Base-by-base conservation (phyloP, 35 echinoderm and acorn worm genomes). In the Patiria miniata region DNA sequence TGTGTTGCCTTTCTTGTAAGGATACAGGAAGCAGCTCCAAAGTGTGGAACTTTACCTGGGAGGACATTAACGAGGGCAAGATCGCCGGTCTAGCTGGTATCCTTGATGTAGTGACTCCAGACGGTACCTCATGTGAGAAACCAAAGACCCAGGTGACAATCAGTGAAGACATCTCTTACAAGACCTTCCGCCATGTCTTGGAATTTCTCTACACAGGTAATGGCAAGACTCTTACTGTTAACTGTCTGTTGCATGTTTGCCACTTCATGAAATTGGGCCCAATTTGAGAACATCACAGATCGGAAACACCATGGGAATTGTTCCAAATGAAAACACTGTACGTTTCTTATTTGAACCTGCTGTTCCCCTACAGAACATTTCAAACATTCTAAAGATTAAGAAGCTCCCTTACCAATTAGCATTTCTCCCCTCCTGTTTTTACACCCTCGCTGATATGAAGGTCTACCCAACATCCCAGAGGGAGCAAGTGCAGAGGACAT, bases 171-270 rank as follows among this genome's bases (percentile, higher is more conserved):
- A 91, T 95, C 81, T 52, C 93, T 5, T 87, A 40, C n/a, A 36
- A 83, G 16, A 60, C 54, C 18, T 95, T 95, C 65, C 39, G 37
- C 57, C 88, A 87, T 57, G 79, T 95, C 21, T 51, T 95, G 58
- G 84, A 86, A 78, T 95, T 95, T 79, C 53, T 91, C 12, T 91
- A 91, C 50, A 78, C 83, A 83, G 93, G 93, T 95, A 83, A 47
- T 47, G 12, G 42, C 4, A 47, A 12, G 4, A 47, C 42, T 47
- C n/a, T n/a, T n/a, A n/a, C n/a, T n/a, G n/a, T n/a, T n/a, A n/a
- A n/a, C n/a, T n/a, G n/a, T n/a, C n/a, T n/a, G n/a, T n/a, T n/a
- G n/a, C n/a, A n/a, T n/a, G n/a, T n/a, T n/a, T n/a, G n/a, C n/a
- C n/a, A n/a, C n/a, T n/a, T n/a, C n/a, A n/a, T n/a, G n/a, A n/a